Evolutionary conservation across 2,888 invertebrate species (phyloP).

Genomic region (Drosophila engyochracea): DNA sequence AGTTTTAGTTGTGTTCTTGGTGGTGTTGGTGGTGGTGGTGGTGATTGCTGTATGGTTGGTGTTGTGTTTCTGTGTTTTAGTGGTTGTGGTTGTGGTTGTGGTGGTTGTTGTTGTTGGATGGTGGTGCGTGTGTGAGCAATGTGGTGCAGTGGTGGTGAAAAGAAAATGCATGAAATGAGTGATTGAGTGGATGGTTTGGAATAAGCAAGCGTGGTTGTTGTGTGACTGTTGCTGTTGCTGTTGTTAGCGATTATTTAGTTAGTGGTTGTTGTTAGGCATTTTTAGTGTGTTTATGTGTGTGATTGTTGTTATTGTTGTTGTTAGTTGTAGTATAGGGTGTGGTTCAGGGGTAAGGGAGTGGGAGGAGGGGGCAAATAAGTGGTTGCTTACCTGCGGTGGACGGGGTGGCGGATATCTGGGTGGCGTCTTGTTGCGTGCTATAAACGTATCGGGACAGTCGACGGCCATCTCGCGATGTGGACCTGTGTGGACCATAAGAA

Average conservation of each 20-base stretch:
- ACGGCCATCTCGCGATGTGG: constrained; percentile 99
- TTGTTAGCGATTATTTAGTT: constrained; percentile 27
- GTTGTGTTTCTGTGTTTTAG: constrained; percentile 43
- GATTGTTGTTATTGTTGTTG: background rate
- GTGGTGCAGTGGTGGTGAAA: constrained; percentile 47
- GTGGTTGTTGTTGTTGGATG: constrained; percentile 21
- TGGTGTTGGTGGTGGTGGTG: constrained; percentile 40
- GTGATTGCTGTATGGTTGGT: constrained; percentile 41
- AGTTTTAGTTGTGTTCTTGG: constrained; percentile 60
- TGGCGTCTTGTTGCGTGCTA: constrained; percentile 95
- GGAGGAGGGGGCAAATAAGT: constrained; percentile 1
- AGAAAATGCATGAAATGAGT: constrained; percentile 59
- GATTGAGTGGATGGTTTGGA: constrained; percentile 14
- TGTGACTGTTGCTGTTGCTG: constrained; percentile 13
- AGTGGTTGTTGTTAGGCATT: constrained; percentile 6
- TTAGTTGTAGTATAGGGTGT: background rate
- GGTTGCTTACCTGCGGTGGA: constrained; percentile 87
- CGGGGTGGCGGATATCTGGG: constrained; percentile 95
- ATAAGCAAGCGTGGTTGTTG: constrained; percentile 12
- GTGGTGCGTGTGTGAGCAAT: constrained; percentile 34
- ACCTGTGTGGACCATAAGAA: constrained; percentile 86
- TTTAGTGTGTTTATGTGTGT: background rate
- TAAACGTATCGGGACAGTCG: constrained; percentile 98
- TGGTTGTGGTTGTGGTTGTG: background rate
- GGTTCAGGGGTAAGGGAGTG: background rate